phyloP scores from a whole-genome alignment of 2,797 vertebrate species.

The Macropodus opercularis region DNA sequence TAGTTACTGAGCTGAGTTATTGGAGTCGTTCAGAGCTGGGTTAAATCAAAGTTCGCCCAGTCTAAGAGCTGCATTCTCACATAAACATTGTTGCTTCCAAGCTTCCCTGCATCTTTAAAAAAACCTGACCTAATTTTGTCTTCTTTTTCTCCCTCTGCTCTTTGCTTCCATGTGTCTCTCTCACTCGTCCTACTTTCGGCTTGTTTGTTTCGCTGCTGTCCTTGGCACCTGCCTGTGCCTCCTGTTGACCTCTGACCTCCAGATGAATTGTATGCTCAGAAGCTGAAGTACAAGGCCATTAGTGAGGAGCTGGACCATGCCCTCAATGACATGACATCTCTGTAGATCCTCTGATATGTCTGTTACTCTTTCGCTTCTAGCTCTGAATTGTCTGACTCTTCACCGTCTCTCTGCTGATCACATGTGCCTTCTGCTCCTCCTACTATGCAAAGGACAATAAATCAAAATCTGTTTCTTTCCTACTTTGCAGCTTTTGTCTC shows the following conservation, averaged over 20 bases:
- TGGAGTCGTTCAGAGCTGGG: conserved; percentile 19
- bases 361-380: conserved; percentile 29
- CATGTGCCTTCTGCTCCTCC: conserved; percentile 75
- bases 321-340: conserved; percentile 92
- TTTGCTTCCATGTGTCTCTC: conserved; percentile 54
- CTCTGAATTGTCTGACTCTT: conserved; percentile 39
- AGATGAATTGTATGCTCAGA: conserved; percentile 95
- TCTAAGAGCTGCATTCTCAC: conserved; percentile 12
- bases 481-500: conserved; percentile 55
- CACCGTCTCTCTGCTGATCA: conserved; percentile 50
- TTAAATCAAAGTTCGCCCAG: conserved; percentile 38
- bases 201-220: conserved; percentile 65
- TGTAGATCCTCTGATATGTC: conserved; percentile 76
- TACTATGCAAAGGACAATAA: conserved; percentile 30
- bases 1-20: conserved; percentile 41
- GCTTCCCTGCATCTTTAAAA: conserved; percentile 60
- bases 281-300: conserved; percentile 97
- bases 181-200: conserved; percentile 56
- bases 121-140: conserved; percentile 60
- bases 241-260: conserved; percentile 64
- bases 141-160: conserved; percentile 68
- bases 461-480: conserved; percentile 64
- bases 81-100: conserved; percentile 53
- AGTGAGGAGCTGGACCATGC: conserved; percentile 95
- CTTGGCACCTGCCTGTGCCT: conserved; percentile 68